A percentile compares a stretch with the other conserved stretches of the same genome.
These are phyloP conservation scores for Drosophila koepferae DNA, from an alignment of 2,888 invertebrate species.

Conservation along the genomic window DNA sequence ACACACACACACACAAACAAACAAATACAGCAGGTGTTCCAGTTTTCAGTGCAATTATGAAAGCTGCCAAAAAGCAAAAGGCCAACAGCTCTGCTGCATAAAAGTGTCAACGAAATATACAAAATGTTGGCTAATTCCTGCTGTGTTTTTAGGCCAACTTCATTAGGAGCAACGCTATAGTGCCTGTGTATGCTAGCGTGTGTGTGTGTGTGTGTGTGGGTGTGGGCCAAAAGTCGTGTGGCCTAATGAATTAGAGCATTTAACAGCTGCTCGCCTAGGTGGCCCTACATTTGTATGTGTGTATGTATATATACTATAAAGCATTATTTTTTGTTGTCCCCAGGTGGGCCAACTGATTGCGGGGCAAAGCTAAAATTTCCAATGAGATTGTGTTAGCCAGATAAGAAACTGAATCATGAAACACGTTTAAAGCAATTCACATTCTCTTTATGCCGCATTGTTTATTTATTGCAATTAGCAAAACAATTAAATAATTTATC, in stretches of 20 bases:
- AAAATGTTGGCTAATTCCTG: conserved; percentile 62
- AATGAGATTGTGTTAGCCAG: conserved; percentile 3
- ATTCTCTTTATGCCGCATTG: neutral
- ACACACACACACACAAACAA: conserved; percentile 8
- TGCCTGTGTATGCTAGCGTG: neutral
- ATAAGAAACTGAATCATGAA: neutral
- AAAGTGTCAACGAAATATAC: conserved; percentile 43
- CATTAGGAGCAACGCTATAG: conserved; percentile 48
- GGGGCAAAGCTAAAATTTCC: neutral
- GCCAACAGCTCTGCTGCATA: conserved; percentile 33
- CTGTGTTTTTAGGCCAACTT: conserved; percentile 70
- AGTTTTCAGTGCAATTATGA: conserved; percentile 70
- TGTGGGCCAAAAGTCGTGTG: conserved; percentile 40
- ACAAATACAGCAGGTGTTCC: conserved; percentile 67
- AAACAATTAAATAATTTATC: conserved; percentile 41
- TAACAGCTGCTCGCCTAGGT: conserved; percentile 40
- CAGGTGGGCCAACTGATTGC: neutral
- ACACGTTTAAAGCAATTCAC: neutral
- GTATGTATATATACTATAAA: conserved; percentile 43
- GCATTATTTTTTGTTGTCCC: conserved; percentile 18
- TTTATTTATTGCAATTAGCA: conserved; percentile 14
- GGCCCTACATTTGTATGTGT: conserved; percentile 37
- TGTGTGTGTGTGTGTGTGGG: conserved; percentile 11
- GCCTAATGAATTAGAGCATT: conserved; percentile 69
- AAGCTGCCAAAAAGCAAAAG: conserved; percentile 67